Conservation (phyloP, 2,113 vertebrate genomes). For the Gallinago jamesoni region DNA sequence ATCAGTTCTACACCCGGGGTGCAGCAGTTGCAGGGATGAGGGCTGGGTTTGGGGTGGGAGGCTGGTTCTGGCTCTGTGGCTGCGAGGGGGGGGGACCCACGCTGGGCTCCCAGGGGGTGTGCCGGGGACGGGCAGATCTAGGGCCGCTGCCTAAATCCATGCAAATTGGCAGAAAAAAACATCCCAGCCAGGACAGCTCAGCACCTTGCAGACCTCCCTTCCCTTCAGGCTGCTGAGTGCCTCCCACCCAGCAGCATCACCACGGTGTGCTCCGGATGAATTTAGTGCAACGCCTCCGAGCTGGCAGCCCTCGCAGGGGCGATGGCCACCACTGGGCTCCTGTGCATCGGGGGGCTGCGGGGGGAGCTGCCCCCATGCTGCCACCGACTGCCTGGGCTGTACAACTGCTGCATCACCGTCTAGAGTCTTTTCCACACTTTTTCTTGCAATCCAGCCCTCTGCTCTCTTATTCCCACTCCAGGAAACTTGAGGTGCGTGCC, state of each 20-base stretch:
- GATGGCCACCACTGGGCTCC: not conserved
- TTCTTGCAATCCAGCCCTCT: not conserved
- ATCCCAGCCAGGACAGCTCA: not conserved
- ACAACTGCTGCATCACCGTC: fast-evolving
- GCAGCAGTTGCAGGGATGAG: not conserved
- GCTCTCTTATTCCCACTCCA: not conserved
- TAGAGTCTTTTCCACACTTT: not conserved
- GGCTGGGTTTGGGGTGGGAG: not conserved
- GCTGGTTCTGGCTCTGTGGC: not conserved
- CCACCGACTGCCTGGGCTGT: fast-evolving
- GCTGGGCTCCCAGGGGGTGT: not conserved
- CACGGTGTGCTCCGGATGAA: fast-evolving
- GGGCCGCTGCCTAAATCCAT: not conserved
- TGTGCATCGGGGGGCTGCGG: fast-evolving
- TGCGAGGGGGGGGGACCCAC: not conserved
- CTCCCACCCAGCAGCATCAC: fast-evolving
- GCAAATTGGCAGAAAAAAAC: not conserved
- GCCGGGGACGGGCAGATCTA: not conserved
- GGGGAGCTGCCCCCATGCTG: not conserved
- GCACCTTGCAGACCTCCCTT: not conserved
- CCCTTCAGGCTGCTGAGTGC: not conserved
- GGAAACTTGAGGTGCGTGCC: fast-evolving
- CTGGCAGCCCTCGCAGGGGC: not conserved
- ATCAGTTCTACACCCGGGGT: not conserved
- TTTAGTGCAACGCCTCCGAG: fast-evolving